Evolutionary conservation across 2,113 vertebrate species (phyloP).

Genomic region (Hydrolagus affinis): DNA sequence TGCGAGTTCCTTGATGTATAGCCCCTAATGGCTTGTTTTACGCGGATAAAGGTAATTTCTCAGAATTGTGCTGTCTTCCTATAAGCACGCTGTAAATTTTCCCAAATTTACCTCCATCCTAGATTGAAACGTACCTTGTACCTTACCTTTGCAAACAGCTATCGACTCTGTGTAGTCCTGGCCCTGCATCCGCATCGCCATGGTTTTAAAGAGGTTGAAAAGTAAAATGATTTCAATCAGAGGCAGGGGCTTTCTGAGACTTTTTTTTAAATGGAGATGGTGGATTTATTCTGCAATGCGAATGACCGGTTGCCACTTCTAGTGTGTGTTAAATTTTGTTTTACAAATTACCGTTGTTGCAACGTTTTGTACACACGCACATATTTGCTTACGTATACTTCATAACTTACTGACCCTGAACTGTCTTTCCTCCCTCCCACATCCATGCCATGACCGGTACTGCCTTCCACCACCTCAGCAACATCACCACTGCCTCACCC

Average conservation of each 20-base stretch:
- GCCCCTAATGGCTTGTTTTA: neutral
- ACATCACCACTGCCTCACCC: too few relatives aligned
- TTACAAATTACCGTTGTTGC: too few relatives aligned
- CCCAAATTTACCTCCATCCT: neutral
- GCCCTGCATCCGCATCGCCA: too few relatives aligned
- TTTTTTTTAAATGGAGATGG: neutral
- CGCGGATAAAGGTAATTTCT: neutral
- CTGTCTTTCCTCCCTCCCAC: too few relatives aligned
- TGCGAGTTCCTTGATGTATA: neutral
- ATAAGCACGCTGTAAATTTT: neutral
- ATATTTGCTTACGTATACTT: too few relatives aligned
- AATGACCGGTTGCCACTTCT: too few relatives aligned
- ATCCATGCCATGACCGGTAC: too few relatives aligned
- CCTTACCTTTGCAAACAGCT: too few relatives aligned
- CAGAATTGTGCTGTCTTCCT: constrained; percentile 11
- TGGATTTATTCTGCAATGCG: neutral
- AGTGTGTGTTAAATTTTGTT: too few relatives aligned
- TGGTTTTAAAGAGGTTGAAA: neutral
- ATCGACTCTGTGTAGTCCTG: neutral
- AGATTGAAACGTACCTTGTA: constrained; percentile 4
- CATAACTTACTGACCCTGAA: too few relatives aligned
- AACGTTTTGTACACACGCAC: too few relatives aligned
- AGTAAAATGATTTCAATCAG: neutral
- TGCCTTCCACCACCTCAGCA: too few relatives aligned
- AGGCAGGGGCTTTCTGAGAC: neutral